Evolutionary conservation across 1,140 invertebrate genomes (phyloP), one percentile per base, ranked within the genome.

Genomic region (Pseudobourletiella spinata): DNA sequence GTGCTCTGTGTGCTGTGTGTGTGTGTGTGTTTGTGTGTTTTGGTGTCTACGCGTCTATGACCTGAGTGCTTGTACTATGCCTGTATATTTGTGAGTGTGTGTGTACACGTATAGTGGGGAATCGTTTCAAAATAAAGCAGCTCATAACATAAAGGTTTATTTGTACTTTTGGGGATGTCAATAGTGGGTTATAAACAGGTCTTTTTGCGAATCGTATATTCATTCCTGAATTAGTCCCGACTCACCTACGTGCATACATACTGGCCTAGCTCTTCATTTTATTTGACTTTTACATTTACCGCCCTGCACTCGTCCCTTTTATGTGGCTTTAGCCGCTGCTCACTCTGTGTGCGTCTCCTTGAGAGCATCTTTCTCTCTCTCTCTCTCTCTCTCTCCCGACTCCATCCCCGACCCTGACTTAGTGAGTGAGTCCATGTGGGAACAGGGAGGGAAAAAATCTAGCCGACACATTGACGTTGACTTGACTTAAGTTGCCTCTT

Each of bases 111-210:
- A n/a, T n/a, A 55, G 39, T 35, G 4, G 61, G 44, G 39, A 63
- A 60, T 63, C 61, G 58, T 63, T 67, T 57, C 54, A 67, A 63
- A 66, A 63, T 67, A 67, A 67, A 63, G 61, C 50, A 67, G 63
- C 63, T 68, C 67, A 65, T 68, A 63, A 54, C 67, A 65, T 68
- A 68, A 68, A 68, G 63, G 67, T 68, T 68, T 68, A 68, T 62
- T 65, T 65, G 67, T 65, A 65, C 63, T 68, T 68, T 61, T 65
- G 57, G 44, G 57, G 65, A 67, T 67, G 65, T 67, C 61, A 64
- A 64, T 67, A 59, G 67, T 58, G 55, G 61, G 52, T 63, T 56
- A 63, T 63, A 63, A 63, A 63, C 61, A 63, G 61, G 56, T 63
- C 61, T 63, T 63, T 56, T 63, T 63, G 56, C 61, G 44, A 58